Evolutionary conservation across 2,113 vertebrate species (phyloP).

Genomic region (Puma concolor): DNA sequence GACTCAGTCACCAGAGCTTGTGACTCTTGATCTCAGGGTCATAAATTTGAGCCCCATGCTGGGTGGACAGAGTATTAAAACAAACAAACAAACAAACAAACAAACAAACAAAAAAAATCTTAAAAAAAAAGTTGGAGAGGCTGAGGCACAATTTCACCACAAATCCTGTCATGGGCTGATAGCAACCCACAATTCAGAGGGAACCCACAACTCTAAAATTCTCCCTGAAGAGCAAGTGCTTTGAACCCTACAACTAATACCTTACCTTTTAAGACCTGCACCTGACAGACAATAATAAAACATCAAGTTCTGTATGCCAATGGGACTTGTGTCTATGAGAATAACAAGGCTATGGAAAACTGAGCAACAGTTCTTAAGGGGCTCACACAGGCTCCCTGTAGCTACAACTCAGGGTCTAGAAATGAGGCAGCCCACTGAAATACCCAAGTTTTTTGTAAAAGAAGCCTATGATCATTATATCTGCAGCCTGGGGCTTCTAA

Average conservation of each 20-base stretch:
- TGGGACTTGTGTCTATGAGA: not conserved
- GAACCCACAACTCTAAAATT: not conserved
- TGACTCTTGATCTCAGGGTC: no score
- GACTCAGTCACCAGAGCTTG: no score
- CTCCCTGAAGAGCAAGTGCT: not conserved
- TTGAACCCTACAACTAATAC: not conserved
- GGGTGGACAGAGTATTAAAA: no score
- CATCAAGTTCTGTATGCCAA: not conserved
- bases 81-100: no score
- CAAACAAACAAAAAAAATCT: no score
- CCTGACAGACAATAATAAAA: not conserved
- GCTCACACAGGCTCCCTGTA: not conserved
- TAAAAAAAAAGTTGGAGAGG: not conserved
- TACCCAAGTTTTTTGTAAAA: not conserved
- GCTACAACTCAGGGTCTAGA: not conserved
- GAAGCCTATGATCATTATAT: not conserved
- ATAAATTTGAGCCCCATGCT: no score
- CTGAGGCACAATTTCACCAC: not conserved
- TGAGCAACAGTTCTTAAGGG: not conserved
- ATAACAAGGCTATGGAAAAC: not conserved
- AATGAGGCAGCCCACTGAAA: not conserved
- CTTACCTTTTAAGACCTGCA: not conserved
- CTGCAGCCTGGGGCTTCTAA: not conserved
- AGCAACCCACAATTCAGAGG: not conserved
- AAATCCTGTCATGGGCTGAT: not conserved